A percentile compares a stretch with the other conserved stretches of the same genome.
Evolutionary conservation across 2,113 vertebrate genomes (phyloP).

Genomic region (Pangasianodon hypophthalmus): DNA sequence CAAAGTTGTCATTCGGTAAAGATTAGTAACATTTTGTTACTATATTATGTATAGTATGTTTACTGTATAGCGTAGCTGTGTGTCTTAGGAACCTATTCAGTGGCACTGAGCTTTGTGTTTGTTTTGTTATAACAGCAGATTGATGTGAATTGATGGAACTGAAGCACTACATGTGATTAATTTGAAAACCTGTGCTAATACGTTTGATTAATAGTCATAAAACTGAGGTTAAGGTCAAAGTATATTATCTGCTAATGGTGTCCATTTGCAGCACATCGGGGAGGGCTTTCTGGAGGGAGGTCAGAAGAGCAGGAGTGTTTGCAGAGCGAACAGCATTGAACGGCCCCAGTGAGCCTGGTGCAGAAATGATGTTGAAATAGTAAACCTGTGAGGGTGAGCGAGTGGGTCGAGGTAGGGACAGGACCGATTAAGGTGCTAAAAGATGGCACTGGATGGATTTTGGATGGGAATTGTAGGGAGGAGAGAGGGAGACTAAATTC

Average conservation of each 20-base stretch:
- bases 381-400: constrained; percentile 59
- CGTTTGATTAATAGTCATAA: not conserved
- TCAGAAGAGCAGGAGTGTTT: constrained; percentile 14
- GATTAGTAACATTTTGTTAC: constrained; percentile 63
- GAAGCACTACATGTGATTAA: constrained; percentile 23
- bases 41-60: constrained; percentile 61
- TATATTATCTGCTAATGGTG: constrained; percentile 13
- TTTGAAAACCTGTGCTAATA: constrained; percentile 10
- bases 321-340: constrained; percentile 18
- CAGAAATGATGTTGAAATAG: constrained; percentile 51
- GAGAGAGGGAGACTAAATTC: constrained; percentile 50
- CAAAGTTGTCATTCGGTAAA: constrained; percentile 70
- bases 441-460: constrained; percentile 63
- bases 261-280: constrained; percentile 27
- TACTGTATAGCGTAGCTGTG: constrained; percentile 64
- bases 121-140: constrained; percentile 47
- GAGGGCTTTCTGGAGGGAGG: not conserved
- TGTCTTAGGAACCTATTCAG: constrained; percentile 55
- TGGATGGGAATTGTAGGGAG: constrained; percentile 56
- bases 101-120: constrained; percentile 56
- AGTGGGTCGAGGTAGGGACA: constrained; percentile 50
- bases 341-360: constrained; percentile 52
- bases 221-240: constrained; percentile 14
- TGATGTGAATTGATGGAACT: constrained; percentile 31
- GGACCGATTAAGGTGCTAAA: constrained; percentile 59